Percentiles rank a stretch among this genome's conserved stretches.
phyloP scores from a whole-genome alignment of 1,140 invertebrate genomes.

The Nephotettix cincticeps region DNA sequence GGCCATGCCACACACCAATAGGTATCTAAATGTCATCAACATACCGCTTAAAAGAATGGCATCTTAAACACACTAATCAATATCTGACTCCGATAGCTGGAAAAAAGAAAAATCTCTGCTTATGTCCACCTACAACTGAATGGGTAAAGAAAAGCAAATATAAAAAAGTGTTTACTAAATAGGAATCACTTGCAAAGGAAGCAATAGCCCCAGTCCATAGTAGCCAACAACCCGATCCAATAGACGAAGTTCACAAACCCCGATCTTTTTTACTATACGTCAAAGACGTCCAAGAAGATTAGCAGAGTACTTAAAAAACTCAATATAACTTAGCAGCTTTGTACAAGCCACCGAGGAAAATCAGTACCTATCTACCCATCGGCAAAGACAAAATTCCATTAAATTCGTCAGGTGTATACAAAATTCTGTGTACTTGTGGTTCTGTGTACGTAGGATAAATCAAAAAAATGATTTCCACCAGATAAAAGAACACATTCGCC shows the following conservation, averaged over 20 bases:
- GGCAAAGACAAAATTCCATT: background rate
- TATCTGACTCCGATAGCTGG: background rate
- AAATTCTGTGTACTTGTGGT: constrained; percentile 1
- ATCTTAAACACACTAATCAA: background rate
- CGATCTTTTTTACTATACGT: no score
- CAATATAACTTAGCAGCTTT: no score
- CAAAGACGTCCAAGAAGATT: no score
- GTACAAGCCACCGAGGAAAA: background rate
- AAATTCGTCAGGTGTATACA: background rate
- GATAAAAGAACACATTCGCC: no score
- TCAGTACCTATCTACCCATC: background rate
- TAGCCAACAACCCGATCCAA: no score
- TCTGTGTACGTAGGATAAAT: constrained; percentile 15
- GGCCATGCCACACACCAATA: background rate
- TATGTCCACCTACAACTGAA: no score
- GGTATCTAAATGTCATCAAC: constrained; percentile 5
- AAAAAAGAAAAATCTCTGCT: background rate
- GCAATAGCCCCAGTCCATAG: no score
- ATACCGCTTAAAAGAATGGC: background rate
- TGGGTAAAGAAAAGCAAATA: no score
- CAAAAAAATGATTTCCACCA: background rate
- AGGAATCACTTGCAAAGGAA: no score
- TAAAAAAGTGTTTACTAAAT: no score
- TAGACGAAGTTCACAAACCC: no score
- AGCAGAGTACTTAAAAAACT: no score